These are phyloP conservation scores for Paramormyrops kingsleyae DNA, from an alignment of 2,113 vertebrate species.

Conservation along the genomic window DNA sequence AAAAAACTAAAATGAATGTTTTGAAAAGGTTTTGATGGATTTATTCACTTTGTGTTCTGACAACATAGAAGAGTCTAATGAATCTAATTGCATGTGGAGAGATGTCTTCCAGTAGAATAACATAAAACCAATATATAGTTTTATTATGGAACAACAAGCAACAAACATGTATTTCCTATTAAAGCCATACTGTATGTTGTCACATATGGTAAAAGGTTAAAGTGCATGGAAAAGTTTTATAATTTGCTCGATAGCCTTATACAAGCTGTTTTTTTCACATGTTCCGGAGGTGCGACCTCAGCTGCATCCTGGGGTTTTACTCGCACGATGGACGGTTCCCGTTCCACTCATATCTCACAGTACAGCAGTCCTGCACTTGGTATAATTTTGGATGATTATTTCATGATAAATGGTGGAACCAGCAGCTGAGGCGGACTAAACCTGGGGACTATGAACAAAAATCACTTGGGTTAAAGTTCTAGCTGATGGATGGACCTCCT, in stretches of 20 bases:
- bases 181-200: background rate
- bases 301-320: background rate
- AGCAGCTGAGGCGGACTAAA: background rate
- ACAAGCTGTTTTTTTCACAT: background rate
- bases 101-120: background rate
- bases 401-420: background rate
- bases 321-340: background rate
- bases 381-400: background rate
- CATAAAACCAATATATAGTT: background rate
- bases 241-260: background rate
- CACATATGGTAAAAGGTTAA: background rate
- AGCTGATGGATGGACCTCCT: background rate
- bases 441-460: background rate
- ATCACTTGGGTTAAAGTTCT: background rate
- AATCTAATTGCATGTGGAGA: background rate
- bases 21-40: background rate
- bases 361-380: background rate
- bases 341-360: background rate
- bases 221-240: background rate
- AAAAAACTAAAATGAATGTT: background rate
- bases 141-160: background rate
- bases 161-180: background rate
- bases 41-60: background rate
- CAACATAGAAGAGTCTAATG: background rate
- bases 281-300: background rate